phyloP scores from a whole-genome alignment of 2,113 vertebrate genomes.

The Corydoras sp. region DNA sequence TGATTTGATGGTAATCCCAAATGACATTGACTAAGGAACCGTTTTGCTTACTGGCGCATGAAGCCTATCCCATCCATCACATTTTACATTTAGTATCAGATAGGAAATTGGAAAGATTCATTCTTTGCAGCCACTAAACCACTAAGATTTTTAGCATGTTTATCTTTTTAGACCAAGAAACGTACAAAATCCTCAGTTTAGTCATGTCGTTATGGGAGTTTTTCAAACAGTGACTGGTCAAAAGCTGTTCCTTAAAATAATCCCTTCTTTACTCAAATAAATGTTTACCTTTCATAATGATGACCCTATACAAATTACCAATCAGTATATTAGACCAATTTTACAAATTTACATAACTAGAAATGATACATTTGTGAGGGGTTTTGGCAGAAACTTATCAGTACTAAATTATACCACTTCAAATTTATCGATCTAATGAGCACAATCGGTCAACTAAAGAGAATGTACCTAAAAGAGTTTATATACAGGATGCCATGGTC shows the following conservation, averaged over 20 bases:
- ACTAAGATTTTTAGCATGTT: no score
- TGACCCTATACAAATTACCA: no score
- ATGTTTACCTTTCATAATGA: no score
- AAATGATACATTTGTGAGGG: conserved; percentile 64
- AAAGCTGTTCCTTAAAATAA: no score
- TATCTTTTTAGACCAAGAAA: no score
- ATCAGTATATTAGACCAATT: conserved; percentile 51
- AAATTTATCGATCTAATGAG: conserved; percentile 55
- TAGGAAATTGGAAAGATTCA: neutral
- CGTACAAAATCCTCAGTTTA: no score
- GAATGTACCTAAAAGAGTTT: conserved; percentile 31
- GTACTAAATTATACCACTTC: no score
- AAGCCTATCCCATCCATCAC: conserved; percentile 58
- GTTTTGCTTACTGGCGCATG: conserved; percentile 60
- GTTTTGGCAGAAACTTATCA: conserved; percentile 24
- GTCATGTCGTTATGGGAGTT: no score
- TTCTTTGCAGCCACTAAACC: no score
- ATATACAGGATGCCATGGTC: conserved; percentile 35
- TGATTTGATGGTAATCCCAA: conserved; percentile 60
- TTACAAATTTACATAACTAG: conserved; percentile 55
- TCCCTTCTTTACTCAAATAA: no score
- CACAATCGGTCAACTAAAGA: conserved; percentile 63
- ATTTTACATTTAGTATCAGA: conserved; percentile 29
- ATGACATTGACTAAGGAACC: conserved; percentile 63
- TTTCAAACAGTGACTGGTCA: no score